Conservation (phyloP, 2,888 invertebrate genomes). For the Electrophaes corylata region DNA sequence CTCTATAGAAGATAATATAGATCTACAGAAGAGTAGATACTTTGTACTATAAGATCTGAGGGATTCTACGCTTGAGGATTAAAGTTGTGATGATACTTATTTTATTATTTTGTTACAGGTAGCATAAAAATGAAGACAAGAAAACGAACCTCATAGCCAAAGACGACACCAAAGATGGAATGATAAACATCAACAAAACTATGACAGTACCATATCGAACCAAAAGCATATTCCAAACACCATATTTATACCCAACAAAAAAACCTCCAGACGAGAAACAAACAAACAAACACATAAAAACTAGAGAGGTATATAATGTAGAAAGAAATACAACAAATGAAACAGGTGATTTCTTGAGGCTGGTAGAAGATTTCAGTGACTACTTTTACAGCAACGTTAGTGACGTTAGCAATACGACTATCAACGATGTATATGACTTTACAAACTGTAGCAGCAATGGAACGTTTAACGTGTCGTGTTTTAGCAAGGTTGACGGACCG, state of each 20-base stretch:
- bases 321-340: constrained; percentile 50
- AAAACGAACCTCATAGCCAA: constrained; percentile 38
- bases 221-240: constrained; percentile 27
- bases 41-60: no score
- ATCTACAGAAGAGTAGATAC: no score
- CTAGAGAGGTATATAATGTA: constrained; percentile 19
- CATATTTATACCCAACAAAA: constrained; percentile 46
- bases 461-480: constrained; percentile 79
- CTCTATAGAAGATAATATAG: no score
- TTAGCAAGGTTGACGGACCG: constrained; percentile 57
- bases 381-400: constrained; percentile 88
- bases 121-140: constrained; percentile 36
- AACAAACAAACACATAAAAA: neutral
- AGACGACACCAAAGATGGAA: constrained; percentile 37
- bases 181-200: constrained; percentile 41
- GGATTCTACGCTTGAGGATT: no score
- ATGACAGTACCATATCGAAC: constrained; percentile 53
- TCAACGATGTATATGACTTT: constrained; percentile 74
- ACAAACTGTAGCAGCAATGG: constrained; percentile 81
- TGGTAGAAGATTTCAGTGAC: constrained; percentile 91
- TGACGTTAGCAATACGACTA: constrained; percentile 66
- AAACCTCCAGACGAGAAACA: constrained; percentile 57
- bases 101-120: constrained; percentile 37
- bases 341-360: constrained; percentile 83
- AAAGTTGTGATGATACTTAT: no score